Evolutionary conservation across 2,113 vertebrate genomes (phyloP).

Genomic region (Pantherophis guttatus): DNA sequence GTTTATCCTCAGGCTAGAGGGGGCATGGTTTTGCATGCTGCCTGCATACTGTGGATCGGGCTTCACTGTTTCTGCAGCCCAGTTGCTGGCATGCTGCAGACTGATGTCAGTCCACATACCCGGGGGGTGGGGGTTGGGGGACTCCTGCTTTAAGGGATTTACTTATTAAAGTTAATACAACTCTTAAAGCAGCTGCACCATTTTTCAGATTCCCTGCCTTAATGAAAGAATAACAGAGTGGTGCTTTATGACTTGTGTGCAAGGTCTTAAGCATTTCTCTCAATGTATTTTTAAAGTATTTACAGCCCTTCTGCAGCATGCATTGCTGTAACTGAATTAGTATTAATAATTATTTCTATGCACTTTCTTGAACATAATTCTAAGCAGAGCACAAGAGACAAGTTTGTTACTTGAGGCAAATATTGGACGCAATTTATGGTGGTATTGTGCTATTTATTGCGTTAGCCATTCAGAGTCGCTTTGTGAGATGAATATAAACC

Average conservation of each 20-base stretch:
- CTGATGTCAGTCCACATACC: too few relatives aligned
- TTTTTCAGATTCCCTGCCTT: neutral
- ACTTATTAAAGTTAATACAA: neutral
- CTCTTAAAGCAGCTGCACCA: neutral
- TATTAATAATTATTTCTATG: neutral
- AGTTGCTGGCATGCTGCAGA: too few relatives aligned
- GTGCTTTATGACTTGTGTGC: neutral
- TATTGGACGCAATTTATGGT: too few relatives aligned
- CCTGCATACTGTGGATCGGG: too few relatives aligned
- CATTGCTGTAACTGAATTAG: neutral
- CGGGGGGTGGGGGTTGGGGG: too few relatives aligned
- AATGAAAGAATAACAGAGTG: neutral
- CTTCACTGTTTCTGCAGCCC: too few relatives aligned
- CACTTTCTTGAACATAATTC: neutral
- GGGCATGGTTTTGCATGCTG: too few relatives aligned
- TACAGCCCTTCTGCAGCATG: neutral
- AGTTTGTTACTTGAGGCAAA: too few relatives aligned
- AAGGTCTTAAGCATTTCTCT: neutral
- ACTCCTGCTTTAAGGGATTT: neutral
- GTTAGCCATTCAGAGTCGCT: neutral
- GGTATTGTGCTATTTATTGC: too few relatives aligned
- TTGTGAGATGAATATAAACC: neutral
- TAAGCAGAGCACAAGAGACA: neutral
- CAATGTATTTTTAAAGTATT: neutral
- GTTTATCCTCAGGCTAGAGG: too few relatives aligned